A percentile compares a stretch with the other conserved stretches of the same genome.
phyloP scores from a whole-genome alignment of 2,888 invertebrate genomes.

The Luffia ferchaultella region DNA sequence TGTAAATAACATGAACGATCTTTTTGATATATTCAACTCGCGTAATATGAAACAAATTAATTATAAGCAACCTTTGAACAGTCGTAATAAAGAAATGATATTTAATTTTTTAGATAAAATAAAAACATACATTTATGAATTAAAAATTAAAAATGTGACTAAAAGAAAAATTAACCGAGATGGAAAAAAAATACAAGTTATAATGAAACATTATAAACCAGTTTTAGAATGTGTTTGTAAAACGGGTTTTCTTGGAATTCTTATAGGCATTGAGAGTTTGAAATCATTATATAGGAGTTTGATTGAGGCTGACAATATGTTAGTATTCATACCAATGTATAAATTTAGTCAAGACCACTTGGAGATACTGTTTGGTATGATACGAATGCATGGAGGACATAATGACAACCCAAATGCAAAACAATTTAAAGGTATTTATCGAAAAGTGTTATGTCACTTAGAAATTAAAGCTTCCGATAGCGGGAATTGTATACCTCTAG shows the following conservation, averaged over 20 bases:
- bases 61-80: no score
- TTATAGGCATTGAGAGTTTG: no score
- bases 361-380: constrained; percentile 2
- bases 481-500: constrained; percentile 3
- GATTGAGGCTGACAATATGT: no score
- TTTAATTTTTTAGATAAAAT: background rate
- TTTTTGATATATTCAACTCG: no score
- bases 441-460: constrained; percentile 4
- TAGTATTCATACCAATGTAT: no score
- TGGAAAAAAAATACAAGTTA: constrained; percentile 2
- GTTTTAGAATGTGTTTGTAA: background rate
- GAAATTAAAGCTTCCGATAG: constrained; percentile 3
- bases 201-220: no score
- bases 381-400: constrained; percentile 5
- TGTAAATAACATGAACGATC: no score
- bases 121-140: constrained; percentile 1
- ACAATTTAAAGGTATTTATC: constrained; percentile 1
- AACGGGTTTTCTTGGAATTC: constrained; percentile 1
- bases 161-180: constrained; percentile 3
- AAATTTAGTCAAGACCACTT: constrained; percentile 3
- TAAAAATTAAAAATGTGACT: background rate
- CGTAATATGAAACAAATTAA: no score
- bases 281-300: no score
- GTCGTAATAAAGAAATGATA: no score
- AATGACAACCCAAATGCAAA: background rate